Evolutionary conservation across 2,888 invertebrate species (phyloP), one percentile per base, ranked within the genome.

Genomic region (Pristionchus arcanus): DNA sequence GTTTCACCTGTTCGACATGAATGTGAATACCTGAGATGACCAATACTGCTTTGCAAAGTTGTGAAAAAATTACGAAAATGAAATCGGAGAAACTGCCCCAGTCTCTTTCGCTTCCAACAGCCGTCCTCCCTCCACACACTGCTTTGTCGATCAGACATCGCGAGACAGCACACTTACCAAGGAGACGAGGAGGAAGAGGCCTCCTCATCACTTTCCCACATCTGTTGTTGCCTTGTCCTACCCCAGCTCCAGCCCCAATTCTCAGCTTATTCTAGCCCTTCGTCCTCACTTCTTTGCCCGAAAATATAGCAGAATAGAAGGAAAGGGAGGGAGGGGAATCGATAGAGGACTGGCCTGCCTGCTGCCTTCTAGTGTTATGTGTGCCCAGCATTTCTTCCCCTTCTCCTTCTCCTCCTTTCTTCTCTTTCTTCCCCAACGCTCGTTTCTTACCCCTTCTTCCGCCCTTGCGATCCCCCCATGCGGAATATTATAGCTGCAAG

Each of bases 331-430:
- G 25, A 28, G 49, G 49, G 53, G 68, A 87, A 87, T 87, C 87
- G 87, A 87, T 87, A n/a, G 87, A 86, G 63, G 63, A 37, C 34
- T 34, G 37, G 34, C 37, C 21, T 74, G 21, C 37, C 21, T 37
- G 21, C 85, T 53, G n/a, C 81, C 31, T 49, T 53, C 83, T 83
- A 34, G 34, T 86, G 85, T 86, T 86, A 63, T 63, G 85, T 63
- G 37, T 21, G 34, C 63, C 34, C 37, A 31, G 31, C 74, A 15
- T 83, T 83, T 42, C 25, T 28, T 53, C 71, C 25, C 42, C 71
- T 28, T 42, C 42, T 13, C 49, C 42, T 66, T 21, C 28, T 42
- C 68, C 28, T 21, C 71, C 87, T 37, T 87, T 87, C 87, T 37
- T 87, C 53, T 71, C 37, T 34, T 59, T 74, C 77, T 68, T 15